Evolutionary conservation across 2,113 vertebrate genomes (phyloP), one percentile per base, ranked within the genome.

Genomic region (Thymallus thymallus): DNA sequence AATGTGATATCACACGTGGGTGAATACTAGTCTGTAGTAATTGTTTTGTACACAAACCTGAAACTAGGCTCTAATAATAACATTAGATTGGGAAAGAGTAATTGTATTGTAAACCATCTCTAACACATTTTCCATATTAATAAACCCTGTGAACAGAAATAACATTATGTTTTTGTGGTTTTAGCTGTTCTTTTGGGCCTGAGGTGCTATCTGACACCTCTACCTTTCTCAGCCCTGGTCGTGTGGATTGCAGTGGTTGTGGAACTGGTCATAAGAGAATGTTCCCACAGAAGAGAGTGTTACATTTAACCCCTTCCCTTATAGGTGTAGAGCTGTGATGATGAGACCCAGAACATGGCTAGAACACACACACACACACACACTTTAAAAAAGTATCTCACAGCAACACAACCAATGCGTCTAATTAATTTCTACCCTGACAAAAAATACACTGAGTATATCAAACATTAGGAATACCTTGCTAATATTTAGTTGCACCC

Each of bases 271-370:
- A 35, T 30, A 48, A 60, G 71, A 72, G 60, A 65, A 68, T 61
- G 63, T 85, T 85, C 83, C 83, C 83, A 85, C 78, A 80, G 56
- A 70, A 16, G 6, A 67, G 72, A 58, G 76, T 78, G 80, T 74
- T 45, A 73, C 69, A 65, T 83, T 81, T 75, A 66, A 68, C 73
- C 69, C 71, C 75, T 74, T 64, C 23, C 24, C 35, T 46, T 23
- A 26, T 63, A 10, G 51, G 35, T 14, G 16, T 73, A 68, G 69
- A 51, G 32, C 65, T 66, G 20, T 69, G 63, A 67, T 73, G 69
- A 77, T 78, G 69, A 0, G 63, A 66, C 46, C 4, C 73, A 16
- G 18, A 7, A n/a, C 7, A 16, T 41, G 1, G 24, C 20, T 61
- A 74, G 14, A 69, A 56, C 29, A 65, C 56, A 60, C 20, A 60